Base-by-base conservation (phyloP, 2,113 vertebrate species). In the Pseudopipra pipra region DNA sequence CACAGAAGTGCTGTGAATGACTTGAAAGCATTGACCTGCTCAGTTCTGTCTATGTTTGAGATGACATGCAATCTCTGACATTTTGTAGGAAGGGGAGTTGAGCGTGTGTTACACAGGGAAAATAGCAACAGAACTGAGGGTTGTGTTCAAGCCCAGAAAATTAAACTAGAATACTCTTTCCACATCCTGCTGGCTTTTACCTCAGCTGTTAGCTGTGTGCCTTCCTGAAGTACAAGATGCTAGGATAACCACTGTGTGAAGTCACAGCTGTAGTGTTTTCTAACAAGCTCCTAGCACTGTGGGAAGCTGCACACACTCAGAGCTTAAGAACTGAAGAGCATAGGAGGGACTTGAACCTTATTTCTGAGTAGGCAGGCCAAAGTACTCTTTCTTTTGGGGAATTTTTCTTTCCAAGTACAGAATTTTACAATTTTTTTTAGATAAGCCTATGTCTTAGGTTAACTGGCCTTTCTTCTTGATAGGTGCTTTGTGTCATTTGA, bases 21-120 rank as follows among this genome's bases (percentile, higher is more conserved):
- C 43, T 63, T 72, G 44, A 90, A 75, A 72, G n/a, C n/a, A 31
- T 2, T 59, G 56, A 25, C 35, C 39, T 14, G 15, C 47, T 90
- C 20, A 28, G 28, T 49, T 86, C 14, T 77, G 22, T 78, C 24
- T 75, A 8, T 71, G 21, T 70, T 46, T 81, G 65, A 49, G 59
- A 14, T 46, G 9, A 5, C 0, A 0, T 61, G 37, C 35, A 25
- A 1, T 39, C 41, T 27, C 39, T 51, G 14, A 37, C 6, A 14
- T 63, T 24, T 61, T 46, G 44, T 19, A 56, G 19, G 37, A 84
- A 47, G 20, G 8, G 4, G 9, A 2, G 1, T 27, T 59, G 6
- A 37, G 33, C 27, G 18, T 35, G 3, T 67, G 13, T 73, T 59
- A 30, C 7, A 5, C 46, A 54, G 37, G 24, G 23, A 35, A 16